Base-by-base conservation (phyloP, 2,113 vertebrate species). In the Holacanthus passer region DNA sequence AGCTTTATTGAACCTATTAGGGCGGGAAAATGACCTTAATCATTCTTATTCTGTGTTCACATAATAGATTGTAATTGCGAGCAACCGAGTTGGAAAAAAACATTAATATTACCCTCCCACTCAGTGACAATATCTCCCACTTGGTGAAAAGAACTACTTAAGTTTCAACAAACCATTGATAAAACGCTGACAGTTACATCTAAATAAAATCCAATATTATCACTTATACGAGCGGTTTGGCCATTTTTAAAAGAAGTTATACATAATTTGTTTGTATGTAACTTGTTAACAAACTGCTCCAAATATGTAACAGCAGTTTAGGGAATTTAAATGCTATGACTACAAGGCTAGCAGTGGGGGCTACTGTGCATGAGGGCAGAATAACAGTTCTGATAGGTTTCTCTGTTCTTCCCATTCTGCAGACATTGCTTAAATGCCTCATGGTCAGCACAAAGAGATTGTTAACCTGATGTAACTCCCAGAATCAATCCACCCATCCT, bases 1-100 rank as follows among this genome's bases (percentile, higher is more conserved):
- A 27, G 20, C 72, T 27, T 22, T 66, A 37, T 77, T 73, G 45
- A 50, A 50, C 50, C 31, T 59, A 16, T 39, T 43, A 45, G 39
- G 22, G 22, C 3, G 12, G 19, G 13, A 17, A 67, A 77, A 37
- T 37, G 35, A 64, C 31, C 37, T 70, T 64, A 0, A 73, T 41
- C 39, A 58, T 29, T n/a, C 7, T 22, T 3, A 12, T n/a, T 24
- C 41, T 65, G 22, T 19, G 0, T 59, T 75, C 22, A 60, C 14
- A 17, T 35, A 24, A 43, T 20, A 17, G 63, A 19, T 2, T 7
- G 3, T 66, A 11, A 27, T 58, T 53, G 45, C 35, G 8, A 37
- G 35, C 16, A 50, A 63, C 22, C 31, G 22, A 45, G 1, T 37
- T 4, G 35, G 35, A 14, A n/a, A 59, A 72, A 50, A 20, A 17